phyloP scores from a whole-genome alignment of 2,113 vertebrate species.

The Vidua macroura region DNA sequence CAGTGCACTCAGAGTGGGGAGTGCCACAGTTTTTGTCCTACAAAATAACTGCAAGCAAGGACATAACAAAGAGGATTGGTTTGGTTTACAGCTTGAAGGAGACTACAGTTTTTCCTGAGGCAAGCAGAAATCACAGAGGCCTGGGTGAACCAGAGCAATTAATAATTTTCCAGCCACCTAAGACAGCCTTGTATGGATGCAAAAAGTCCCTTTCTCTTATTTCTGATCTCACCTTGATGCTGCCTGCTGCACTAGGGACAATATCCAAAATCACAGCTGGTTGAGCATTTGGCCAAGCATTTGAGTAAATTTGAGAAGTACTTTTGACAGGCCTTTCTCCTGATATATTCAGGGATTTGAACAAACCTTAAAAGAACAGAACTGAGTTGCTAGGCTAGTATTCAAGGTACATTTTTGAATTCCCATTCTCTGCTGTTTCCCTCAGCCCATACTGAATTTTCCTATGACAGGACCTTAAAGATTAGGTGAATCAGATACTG shows the following conservation, averaged over 20 bases:
- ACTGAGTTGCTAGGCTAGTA: not conserved
- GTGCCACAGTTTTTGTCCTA: not conserved
- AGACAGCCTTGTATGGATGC: not conserved
- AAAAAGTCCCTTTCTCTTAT: not conserved
- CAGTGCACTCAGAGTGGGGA: not conserved
- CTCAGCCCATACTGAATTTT: not conserved
- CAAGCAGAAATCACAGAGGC: not conserved
- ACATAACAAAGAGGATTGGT: not conserved
- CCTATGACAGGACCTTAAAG: not conserved
- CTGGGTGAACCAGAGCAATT: not conserved
- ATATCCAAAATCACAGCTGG: not conserved
- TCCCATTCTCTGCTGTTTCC: not conserved
- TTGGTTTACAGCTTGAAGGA: not conserved
- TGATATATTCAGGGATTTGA: not conserved
- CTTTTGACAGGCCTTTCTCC: not conserved
- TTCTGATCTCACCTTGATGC: not conserved
- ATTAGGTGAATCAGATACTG: not conserved
- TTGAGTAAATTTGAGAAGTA: not conserved
- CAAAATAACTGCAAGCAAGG: not conserved
- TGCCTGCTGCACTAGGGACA: not conserved
- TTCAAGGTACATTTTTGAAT: not conserved
- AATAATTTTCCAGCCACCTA: not conserved
- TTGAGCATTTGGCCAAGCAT: fast-evolving
- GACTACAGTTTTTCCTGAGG: not conserved
- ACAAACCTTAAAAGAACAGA: not conserved